Conservation (phyloP, 1,140 invertebrate genomes). For the Leptopilina boulardi region DNA sequence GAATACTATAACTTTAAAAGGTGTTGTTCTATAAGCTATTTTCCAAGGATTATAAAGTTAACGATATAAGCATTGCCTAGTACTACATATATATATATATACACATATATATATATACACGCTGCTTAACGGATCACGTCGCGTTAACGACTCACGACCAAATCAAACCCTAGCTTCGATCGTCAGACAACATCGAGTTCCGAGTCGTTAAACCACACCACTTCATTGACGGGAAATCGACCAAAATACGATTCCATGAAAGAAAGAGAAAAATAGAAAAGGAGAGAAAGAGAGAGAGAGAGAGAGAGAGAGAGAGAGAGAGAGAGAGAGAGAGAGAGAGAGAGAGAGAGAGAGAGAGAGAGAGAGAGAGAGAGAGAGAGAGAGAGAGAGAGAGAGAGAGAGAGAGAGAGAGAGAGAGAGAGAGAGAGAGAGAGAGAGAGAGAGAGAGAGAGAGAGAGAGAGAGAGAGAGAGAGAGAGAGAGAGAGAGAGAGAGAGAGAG, state of each 20-base stretch:
- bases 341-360: not conserved
- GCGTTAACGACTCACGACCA: not conserved
- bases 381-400: not conserved
- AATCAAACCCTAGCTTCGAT: not conserved
- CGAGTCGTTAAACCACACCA: conserved; percentile 7
- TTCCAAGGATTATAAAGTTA: conserved; percentile 20
- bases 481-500: not conserved
- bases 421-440: not conserved
- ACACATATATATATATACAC: not conserved
- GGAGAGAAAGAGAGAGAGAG: too few relatives aligned
- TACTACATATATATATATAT: conserved; percentile 4
- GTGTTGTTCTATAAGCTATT: not conserved
- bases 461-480: not conserved
- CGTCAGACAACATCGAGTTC: conserved; percentile 29
- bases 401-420: not conserved
- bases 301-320: not conserved
- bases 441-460: not conserved
- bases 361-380: not conserved
- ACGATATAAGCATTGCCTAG: conserved; percentile 12
- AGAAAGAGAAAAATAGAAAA: too few relatives aligned
- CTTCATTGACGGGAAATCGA: not conserved
- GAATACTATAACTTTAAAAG: not conserved
- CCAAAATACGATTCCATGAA: not conserved
- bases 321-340: not conserved
- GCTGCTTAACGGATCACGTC: conserved; percentile 25